Base-by-base conservation (phyloP, 1,140 invertebrate genomes). In the Penaeus japonicus region DNA sequence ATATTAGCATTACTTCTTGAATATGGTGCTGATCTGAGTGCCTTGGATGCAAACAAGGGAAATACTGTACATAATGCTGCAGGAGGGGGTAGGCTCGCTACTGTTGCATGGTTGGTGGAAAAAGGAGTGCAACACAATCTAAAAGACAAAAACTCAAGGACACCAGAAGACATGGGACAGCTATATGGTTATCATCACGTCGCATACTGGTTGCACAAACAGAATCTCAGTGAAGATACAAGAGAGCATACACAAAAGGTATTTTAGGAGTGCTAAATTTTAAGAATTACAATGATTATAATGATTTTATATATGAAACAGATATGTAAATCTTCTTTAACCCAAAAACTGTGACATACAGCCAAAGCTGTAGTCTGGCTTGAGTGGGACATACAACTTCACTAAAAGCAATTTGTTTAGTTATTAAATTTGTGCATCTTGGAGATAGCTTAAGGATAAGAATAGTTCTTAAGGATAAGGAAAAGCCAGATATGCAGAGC, bases 121-220 rank as follows among this genome's bases (percentile, higher is more conserved):
- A 27, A 22, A 30, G 32, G 22, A 5, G 53, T 83, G 15, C 20
- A 27, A 30, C 57, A 83, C 27, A 2, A 4, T 18, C 18, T n/a
- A 2, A 27, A 12, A 24, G 39, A 83, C 30, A 35, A 32, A 4
- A 30, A 62, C 20, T 27, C 24, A 17, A 54, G 80, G 4, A 83
- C 80, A 4, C 30, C 80, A 17, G 80, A 83, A 35, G 55, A 62
- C 17, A 30, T 83, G n/a, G 80, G 55, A 4, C 55, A 62, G 22
- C 30, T 83, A 4, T 83, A 83, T n/a, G 80, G 80, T 22, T 55
- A 83, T 4, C 54, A 62, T 62, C 30, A 83, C 27, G 80, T 83
- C 0, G 80, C 80, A 54, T 83, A 59, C 30, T 83, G 80, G 80
- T 59, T 83, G 15, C 57, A 39, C 30, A 83, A 83, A 30, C 80